Evolutionary conservation across 2,113 vertebrate species (phyloP).

Genomic region (Aegotheles bennettii): DNA sequence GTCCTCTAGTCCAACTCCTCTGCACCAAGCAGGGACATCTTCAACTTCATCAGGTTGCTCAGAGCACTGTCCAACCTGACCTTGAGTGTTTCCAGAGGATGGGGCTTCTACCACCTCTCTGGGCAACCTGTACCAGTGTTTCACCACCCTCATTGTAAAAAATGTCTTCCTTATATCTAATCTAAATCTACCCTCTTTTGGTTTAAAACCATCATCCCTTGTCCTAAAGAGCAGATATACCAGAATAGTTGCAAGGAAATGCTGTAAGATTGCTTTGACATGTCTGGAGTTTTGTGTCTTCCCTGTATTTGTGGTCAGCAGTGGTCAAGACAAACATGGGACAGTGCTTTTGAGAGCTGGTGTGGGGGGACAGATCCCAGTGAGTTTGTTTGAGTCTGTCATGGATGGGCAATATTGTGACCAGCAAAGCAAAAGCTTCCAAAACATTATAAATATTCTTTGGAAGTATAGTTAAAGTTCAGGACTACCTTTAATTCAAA

Average conservation of each 20-base stretch:
- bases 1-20: neutral
- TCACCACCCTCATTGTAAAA: neutral
- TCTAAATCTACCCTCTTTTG: neutral
- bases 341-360: neutral
- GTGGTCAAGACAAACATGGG: neutral
- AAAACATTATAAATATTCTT: neutral
- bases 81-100: neutral
- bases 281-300: neutral
- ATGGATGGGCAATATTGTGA: neutral
- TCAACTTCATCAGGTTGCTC: neutral
- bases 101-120: neutral
- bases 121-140: neutral
- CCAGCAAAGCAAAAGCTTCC: neutral
- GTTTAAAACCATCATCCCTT: neutral
- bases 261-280: neutral
- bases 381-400: neutral
- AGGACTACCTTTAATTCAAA: neutral
- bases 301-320: neutral
- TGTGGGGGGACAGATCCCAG: neutral
- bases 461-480: neutral
- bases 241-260: neutral
- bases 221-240: neutral
- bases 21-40: neutral
- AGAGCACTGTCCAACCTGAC: fast-evolving
- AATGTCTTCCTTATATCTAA: neutral